phyloP scores from a whole-genome alignment of 2,113 vertebrate species.

The Apteryx mantelli region DNA sequence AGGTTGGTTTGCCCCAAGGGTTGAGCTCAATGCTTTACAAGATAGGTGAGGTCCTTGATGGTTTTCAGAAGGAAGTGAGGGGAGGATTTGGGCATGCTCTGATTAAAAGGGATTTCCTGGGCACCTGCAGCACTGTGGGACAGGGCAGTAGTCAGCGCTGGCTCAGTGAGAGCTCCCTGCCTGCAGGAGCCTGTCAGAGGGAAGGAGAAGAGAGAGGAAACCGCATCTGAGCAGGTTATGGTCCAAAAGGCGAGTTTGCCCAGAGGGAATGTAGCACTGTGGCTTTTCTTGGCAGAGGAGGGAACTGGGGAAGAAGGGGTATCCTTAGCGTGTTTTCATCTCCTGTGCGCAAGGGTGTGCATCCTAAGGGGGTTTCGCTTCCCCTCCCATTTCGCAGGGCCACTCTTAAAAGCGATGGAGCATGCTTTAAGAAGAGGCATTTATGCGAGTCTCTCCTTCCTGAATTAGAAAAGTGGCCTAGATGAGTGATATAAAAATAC shows the following conservation, averaged over 20 bases:
- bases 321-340: too few relatives aligned
- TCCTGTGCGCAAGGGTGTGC: too few relatives aligned
- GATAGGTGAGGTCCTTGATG: not conserved
- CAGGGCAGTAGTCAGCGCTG: not conserved
- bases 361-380: too few relatives aligned
- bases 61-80: not conserved
- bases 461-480: too few relatives aligned
- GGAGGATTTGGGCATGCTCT: not conserved
- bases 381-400: too few relatives aligned
- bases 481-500: too few relatives aligned
- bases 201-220: not conserved
- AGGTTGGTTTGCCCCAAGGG: not conserved
- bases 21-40: constrained; percentile 5
- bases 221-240: not conserved
- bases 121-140: not conserved
- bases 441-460: too few relatives aligned
- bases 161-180: not conserved
- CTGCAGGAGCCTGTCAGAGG: not conserved
- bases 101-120: not conserved
- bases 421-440: too few relatives aligned
- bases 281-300: not conserved
- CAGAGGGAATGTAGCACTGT: not conserved
- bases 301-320: not conserved
- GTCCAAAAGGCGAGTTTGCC: not conserved
- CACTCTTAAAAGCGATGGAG: too few relatives aligned